Evolutionary conservation across 2,888 invertebrate species (phyloP), one percentile per base, ranked within the genome.

Genomic region (Linhomoeus sp.): DNA sequence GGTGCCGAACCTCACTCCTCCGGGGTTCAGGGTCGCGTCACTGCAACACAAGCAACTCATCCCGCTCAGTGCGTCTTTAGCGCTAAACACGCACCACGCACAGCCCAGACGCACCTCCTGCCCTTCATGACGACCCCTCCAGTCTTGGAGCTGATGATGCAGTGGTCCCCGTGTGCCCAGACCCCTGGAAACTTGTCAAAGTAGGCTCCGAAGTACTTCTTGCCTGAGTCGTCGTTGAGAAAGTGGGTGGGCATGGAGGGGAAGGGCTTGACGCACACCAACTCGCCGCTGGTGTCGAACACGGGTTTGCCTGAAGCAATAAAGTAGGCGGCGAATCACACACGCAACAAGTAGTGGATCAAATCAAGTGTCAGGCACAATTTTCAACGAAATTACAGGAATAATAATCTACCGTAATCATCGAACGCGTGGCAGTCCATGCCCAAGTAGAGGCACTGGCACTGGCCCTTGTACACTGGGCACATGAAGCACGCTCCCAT

Each of bases 101-200:
- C 17, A 29, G 49, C 19, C 20, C 19, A 23, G 40, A n/a, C 33
- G 2, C 37, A 61, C 64, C 66, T 70, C 51, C 74, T 58, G 9
- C 74, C 74, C 15, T 72, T 59, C 72, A 75, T 75, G n/a, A 66
- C 59, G 20, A 73, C 65, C n/a, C 74, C 74, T n/a, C 68, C 68
- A 5, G 73, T 73, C 15, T 57, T 39, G 9, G 66, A 61, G 56
- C 66, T 70, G 48, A 73, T 64, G 37, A 64, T 53, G 52, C 71
- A 70, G 55, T 67, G 72, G 56, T 75, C 75, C 1, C 74, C 73
- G 59, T 74, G 74, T 1, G 71, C 68, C 74, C 74, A 75, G 9
- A 73, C 68, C 50, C 67, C 70, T 58, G 56, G 51, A 39, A 41
- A 50, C 19, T 52, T 49, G 22, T 55, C 55, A 54, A 72, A 73